Evolutionary conservation across 2,888 invertebrate genomes (phyloP), one percentile per base, ranked within the genome.

Genomic region (Drosophila neonasuta): DNA sequence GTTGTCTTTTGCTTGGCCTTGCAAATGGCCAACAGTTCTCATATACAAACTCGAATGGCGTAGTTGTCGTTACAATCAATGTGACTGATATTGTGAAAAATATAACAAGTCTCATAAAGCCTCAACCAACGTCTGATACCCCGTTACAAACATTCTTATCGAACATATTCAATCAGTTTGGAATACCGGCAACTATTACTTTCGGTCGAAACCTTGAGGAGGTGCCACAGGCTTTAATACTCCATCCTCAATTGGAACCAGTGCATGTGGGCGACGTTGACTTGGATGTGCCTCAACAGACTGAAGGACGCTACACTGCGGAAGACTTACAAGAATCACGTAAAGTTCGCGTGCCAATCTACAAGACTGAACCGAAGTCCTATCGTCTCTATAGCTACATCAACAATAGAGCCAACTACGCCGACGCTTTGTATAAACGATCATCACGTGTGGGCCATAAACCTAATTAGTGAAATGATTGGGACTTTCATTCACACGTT

Each of bases 401-500:
- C n/a, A 29, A 13, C 3, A 50, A 29, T n/a, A 36, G 11, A 36
- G n/a, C 11, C n/a, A 2, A 36, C n/a, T 11, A 11, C n/a, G n/a
- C 36, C n/a, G 11, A 11, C 6, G 11, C 36, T 11, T 6, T 24
- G 24, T 36, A 36, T n/a, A 13, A 60, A 60, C n/a, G 13, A 6
- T 5, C 32, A 13, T 20, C 44, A 49, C 29, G 48, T 57, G 46
- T 24, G 7, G 20, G 5, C 6, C 39, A 48, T 64, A 63, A 70
- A 62, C 20, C 59, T 46, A 64, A 57, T 75, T 61, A 55, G 39
- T 34, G 34, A 60, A 70, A 54, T 57, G 13, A 45, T 50, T 50
- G 29, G n/a, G 58, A 65, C 50, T 71, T 75, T 75, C 57, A 61
- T 73, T 73, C 57, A 57, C 65, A 70, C 54, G 32, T 57, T 36